Evolutionary conservation across 2,113 vertebrate species (phyloP).

Genomic region (Phyllostomus hastatus): DNA sequence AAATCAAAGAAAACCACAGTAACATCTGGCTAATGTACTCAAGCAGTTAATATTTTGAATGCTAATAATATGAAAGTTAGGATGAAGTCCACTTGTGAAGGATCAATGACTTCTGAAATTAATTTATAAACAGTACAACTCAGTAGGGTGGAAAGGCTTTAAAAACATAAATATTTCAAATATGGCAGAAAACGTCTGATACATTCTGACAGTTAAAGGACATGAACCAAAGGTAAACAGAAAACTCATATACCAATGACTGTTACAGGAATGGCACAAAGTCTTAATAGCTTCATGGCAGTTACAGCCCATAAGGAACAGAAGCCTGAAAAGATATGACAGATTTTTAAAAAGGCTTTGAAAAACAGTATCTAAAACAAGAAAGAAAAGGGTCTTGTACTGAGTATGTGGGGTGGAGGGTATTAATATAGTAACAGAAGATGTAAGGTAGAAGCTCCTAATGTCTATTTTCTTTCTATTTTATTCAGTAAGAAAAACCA

Average conservation of each 20-base stretch:
- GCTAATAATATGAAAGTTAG: constrained; percentile 18
- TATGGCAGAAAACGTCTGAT: not conserved
- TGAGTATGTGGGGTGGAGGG: not conserved
- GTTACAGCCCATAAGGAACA: not conserved
- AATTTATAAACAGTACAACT: not conserved
- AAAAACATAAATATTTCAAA: constrained; percentile 20
- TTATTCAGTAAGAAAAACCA: not conserved
- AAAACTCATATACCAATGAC: not conserved
- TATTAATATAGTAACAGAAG: not conserved
- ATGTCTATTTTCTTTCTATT: not conserved
- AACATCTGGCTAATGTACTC: not conserved
- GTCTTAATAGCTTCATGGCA: not conserved
- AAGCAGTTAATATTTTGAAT: constrained; percentile 23
- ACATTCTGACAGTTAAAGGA: constrained; percentile 26
- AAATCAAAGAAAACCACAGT: not conserved
- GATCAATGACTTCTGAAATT: not conserved
- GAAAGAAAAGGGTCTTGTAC: not conserved
- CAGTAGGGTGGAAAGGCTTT: not conserved
- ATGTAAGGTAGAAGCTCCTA: not conserved
- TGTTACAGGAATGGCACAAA: not conserved
- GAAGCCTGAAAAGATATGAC: not conserved
- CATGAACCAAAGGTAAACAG: constrained; percentile 26
- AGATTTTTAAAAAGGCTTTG: not conserved
- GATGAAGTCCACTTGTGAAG: not conserved
- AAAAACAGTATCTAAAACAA: constrained; percentile 7